A percentile compares a stretch with the other conserved stretches of the same genome.
Evolutionary conservation across 2,797 vertebrate species (phyloP).

Genomic region (Rachycentron canadum): DNA sequence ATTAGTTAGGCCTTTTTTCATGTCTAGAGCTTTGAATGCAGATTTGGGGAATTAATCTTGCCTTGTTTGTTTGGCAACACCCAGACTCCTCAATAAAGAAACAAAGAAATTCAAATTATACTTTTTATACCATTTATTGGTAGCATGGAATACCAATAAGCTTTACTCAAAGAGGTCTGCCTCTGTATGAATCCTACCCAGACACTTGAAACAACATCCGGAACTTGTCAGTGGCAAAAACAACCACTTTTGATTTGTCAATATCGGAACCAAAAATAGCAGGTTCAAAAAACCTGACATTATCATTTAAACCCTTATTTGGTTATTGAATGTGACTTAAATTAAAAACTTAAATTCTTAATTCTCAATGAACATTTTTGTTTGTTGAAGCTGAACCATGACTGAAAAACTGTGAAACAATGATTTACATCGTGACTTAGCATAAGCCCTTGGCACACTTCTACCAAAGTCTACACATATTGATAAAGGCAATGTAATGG

Average conservation of each 20-base stretch:
- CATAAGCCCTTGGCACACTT: neutral
- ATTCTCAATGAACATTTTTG: neutral
- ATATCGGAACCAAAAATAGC: too few relatives aligned
- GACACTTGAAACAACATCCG: too few relatives aligned
- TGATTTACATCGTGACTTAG: neutral
- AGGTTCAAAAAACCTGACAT: too few relatives aligned
- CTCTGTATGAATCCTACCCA: neutral
- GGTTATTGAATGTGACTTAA: neutral
- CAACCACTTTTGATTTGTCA: too few relatives aligned
- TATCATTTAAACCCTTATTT: neutral
- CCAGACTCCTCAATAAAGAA: conserved; percentile 29
- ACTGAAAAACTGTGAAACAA: neutral
- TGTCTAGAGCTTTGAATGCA: conserved; percentile 46
- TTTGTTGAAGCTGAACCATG: neutral
- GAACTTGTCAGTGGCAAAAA: too few relatives aligned
- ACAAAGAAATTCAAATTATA: conserved; percentile 18
- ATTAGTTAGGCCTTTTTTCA: conserved; percentile 42
- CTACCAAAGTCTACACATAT: neutral
- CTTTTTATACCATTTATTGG: conserved; percentile 15
- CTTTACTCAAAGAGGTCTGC: neutral
- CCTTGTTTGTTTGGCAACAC: conserved; percentile 59
- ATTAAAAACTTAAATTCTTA: neutral
- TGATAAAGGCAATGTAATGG: neutral
- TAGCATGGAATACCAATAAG: neutral
- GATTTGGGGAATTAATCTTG: conserved; percentile 57